These are phyloP conservation scores for Drosophila pachea DNA, from an alignment of 1,140 invertebrate species.

Conservation along the genomic window DNA sequence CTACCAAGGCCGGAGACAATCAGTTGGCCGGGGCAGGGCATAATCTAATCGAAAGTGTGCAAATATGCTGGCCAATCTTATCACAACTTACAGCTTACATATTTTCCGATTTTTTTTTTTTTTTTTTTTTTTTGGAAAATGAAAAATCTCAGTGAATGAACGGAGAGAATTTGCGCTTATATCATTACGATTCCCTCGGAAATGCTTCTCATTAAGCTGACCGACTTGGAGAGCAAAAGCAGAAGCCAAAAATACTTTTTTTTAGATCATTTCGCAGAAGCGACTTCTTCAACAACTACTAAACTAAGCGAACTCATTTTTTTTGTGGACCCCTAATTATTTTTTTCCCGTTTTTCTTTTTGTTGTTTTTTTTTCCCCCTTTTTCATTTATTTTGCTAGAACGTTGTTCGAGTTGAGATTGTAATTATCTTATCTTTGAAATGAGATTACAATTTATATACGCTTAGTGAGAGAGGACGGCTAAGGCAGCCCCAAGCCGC, in stretches of 20 bases:
- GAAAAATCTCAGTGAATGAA: not conserved
- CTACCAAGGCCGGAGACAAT: no score
- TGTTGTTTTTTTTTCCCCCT: conserved; percentile 1
- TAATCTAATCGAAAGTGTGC: conserved; percentile 11
- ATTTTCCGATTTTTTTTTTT: no score
- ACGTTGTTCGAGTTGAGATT: conserved; percentile 22
- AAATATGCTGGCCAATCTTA: not conserved
- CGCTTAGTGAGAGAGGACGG: no score
- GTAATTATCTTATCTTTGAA: conserved; percentile 41
- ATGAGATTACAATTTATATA: conserved; percentile 11
- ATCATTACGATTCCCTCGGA: no score
- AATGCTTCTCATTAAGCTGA: conserved; percentile 1
- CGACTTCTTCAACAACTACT: conserved; percentile 1
- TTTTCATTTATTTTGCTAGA: conserved; percentile 7
- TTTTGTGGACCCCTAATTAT: not conserved
- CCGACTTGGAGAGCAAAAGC: conserved; percentile 8
- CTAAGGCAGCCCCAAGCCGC: conserved; percentile 10
- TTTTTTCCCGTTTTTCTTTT: no score
- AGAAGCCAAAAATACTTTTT: conserved; percentile 11
- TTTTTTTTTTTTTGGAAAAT: not conserved
- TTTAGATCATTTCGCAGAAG: conserved; percentile 24
- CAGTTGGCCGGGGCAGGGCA: not conserved
- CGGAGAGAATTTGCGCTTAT: not conserved
- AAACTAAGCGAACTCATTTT: conserved; percentile 12
- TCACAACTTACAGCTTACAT: not conserved